Conservation (phyloP, 2,888 invertebrate species). For the Magallana nippona region DNA sequence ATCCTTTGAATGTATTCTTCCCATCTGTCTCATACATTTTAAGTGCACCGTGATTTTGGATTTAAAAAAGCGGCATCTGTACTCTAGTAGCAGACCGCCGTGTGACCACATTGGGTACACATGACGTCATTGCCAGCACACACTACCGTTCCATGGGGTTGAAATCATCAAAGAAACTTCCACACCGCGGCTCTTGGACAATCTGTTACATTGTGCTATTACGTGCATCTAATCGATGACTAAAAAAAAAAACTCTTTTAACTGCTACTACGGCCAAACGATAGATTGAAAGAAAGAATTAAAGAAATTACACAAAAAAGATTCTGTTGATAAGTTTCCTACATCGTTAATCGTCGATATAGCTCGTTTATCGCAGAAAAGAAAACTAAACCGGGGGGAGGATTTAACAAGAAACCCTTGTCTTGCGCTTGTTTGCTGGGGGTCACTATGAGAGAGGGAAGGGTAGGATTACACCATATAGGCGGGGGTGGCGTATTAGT, state of each 20-base stretch:
- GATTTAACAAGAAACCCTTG: not conserved
- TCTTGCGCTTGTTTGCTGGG: not conserved
- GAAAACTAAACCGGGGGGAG: not conserved
- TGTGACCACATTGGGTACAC: conserved; percentile 4
- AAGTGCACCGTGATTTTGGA: no score
- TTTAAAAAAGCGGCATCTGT: no score
- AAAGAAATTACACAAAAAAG: no score
- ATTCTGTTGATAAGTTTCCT: no score
- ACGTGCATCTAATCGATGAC: conserved; percentile 8
- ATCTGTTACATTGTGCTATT: not conserved
- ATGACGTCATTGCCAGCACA: not conserved
- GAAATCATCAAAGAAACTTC: not conserved
- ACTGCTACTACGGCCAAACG: not conserved
- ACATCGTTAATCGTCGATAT: no score
- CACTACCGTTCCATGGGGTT: not conserved
- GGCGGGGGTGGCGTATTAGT: conserved; percentile 16
- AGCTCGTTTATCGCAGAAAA: not conserved
- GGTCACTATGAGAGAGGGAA: not conserved
- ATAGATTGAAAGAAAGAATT: no score
- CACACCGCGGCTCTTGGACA: not conserved
- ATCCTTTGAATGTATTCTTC: no score
- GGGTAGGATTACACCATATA: not conserved
- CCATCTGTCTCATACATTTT: no score
- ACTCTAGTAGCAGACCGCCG: not conserved
- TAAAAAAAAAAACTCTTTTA: not conserved